Conservation (phyloP, 2,888 invertebrate species). For the Timandra comae region DNA sequence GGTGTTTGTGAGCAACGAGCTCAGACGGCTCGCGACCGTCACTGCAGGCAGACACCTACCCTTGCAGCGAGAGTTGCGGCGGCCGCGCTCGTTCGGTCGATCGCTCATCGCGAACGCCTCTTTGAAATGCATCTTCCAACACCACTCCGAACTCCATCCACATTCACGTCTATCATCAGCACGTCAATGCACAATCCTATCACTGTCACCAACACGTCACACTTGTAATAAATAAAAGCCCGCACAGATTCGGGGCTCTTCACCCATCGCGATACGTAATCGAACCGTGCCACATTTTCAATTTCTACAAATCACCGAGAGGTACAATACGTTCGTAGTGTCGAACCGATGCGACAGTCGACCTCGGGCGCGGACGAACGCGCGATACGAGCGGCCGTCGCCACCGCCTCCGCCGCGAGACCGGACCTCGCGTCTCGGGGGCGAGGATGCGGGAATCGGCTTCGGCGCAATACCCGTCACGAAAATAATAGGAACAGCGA, state of each 20-base stretch:
- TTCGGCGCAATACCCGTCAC: slow-evolving; percentile 77
- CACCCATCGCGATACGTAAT: slow-evolving; percentile 48
- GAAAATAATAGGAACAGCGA: slow-evolving; percentile 77
- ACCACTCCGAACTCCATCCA: slow-evolving; percentile 67
- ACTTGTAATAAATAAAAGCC: slow-evolving; percentile 31
- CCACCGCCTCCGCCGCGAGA: slow-evolving; percentile 72
- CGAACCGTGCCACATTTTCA: slow-evolving; percentile 62
- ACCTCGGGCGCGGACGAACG: slow-evolving; percentile 71
- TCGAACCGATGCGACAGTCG: slow-evolving; percentile 68
- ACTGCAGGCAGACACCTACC: slow-evolving; percentile 55
- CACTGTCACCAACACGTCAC: slow-evolving; percentile 61
- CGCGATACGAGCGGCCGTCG: slow-evolving; percentile 71
- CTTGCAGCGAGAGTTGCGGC: slow-evolving; percentile 74
- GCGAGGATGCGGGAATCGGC: slow-evolving; percentile 76
- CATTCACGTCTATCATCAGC: slow-evolving; percentile 72
- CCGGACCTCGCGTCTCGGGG: slow-evolving; percentile 74
- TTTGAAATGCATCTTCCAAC: slow-evolving; percentile 76
- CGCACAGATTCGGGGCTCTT: slow-evolving; percentile 28
- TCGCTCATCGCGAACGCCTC: slow-evolving; percentile 76
- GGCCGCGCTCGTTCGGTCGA: slow-evolving; percentile 74
- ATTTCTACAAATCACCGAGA: slow-evolving; percentile 48
- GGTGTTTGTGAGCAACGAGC: slow-evolving; percentile 28
- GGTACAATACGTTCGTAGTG: slow-evolving; percentile 56
- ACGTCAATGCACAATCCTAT: slow-evolving; percentile 60
- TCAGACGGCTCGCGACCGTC: slow-evolving; percentile 45